phyloP scores from a whole-genome alignment of 1,140 invertebrate genomes.

The Agrilus planipennis region DNA sequence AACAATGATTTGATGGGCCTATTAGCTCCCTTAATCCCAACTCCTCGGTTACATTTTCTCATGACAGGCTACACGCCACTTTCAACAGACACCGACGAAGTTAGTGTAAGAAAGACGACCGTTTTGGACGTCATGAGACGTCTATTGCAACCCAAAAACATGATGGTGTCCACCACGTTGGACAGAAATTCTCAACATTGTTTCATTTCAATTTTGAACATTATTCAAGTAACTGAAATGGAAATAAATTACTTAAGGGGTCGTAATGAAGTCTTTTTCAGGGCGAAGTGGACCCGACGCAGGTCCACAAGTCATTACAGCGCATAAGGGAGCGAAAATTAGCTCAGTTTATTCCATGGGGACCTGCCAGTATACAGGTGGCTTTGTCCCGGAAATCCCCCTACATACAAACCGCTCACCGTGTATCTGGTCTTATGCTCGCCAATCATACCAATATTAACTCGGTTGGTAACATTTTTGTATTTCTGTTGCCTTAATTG shows the following conservation, averaged over 20 bases:
- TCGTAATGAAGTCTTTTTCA: slow-evolving; percentile 35
- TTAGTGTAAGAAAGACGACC: slow-evolving; percentile 77
- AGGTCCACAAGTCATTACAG: slow-evolving; percentile 91
- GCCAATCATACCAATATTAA: slow-evolving; percentile 97
- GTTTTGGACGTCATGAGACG: slow-evolving; percentile 93
- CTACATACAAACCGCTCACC: slow-evolving; percentile 86
- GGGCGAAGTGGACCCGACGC: slow-evolving; percentile 89
- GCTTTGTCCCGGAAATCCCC: slow-evolving; percentile 90
- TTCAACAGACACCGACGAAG: slow-evolving; percentile 64
- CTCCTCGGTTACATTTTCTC: slow-evolving; percentile 90
- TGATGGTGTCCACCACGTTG: slow-evolving; percentile 96
- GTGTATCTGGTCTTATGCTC: slow-evolving; percentile 92
- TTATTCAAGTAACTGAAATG: slow-evolving; percentile 94
- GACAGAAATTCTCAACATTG: slow-evolving; percentile 84
- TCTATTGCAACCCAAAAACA: slow-evolving; percentile 94
- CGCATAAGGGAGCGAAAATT: slow-evolving; percentile 90
- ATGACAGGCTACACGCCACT: slow-evolving; percentile 98
- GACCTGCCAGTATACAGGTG: slow-evolving; percentile 94
- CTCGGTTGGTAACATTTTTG: slow-evolving; percentile 50
- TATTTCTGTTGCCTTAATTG: background rate
- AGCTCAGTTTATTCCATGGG: slow-evolving; percentile 95
- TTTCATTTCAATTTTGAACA: slow-evolving; percentile 96
- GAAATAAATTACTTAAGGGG: too few relatives aligned
- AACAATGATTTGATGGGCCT: slow-evolving; percentile 96
- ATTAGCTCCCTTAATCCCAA: slow-evolving; percentile 92